These are phyloP conservation scores for Papilio helenus DNA, from an alignment of 1,140 invertebrate genomes.

Conservation along the genomic window DNA sequence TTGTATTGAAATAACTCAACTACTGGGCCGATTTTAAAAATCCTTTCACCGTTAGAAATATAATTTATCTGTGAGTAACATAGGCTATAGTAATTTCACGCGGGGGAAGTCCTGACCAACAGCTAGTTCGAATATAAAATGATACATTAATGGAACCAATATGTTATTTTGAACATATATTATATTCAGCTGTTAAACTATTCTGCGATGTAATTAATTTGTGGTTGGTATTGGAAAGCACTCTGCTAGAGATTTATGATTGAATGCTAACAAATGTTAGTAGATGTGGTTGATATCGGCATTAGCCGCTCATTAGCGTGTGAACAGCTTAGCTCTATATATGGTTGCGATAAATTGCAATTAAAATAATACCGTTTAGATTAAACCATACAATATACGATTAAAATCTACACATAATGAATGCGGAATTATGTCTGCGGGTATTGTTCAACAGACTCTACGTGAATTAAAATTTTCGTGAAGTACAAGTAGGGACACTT, in stretches of 20 bases:
- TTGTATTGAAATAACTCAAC: no score
- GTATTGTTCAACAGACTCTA: neutral
- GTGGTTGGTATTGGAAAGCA: constrained; percentile 72
- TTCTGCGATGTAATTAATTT: constrained; percentile 75
- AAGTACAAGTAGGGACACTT: neutral
- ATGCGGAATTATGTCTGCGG: neutral
- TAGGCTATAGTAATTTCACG: no score
- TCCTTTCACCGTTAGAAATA: no score
- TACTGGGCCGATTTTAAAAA: no score
- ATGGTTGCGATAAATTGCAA: constrained; percentile 16
- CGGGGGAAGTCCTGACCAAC: no score
- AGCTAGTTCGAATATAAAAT: no score
- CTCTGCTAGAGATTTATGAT: constrained; percentile 71
- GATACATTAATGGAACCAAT: constrained; percentile 14
- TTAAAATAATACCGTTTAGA: constrained; percentile 12
- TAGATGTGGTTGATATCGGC: constrained; percentile 25
- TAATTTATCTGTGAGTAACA: no score
- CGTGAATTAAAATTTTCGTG: neutral
- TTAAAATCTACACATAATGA: neutral
- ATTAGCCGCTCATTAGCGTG: constrained; percentile 29
- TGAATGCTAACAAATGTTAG: constrained; percentile 66
- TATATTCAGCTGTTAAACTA: constrained; percentile 61
- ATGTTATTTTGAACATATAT: constrained; percentile 54
- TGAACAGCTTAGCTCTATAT: constrained; percentile 26
- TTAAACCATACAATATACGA: neutral